Base-by-base conservation (phyloP, 2,888 invertebrate genomes). In the Phymatocera aterrima region DNA sequence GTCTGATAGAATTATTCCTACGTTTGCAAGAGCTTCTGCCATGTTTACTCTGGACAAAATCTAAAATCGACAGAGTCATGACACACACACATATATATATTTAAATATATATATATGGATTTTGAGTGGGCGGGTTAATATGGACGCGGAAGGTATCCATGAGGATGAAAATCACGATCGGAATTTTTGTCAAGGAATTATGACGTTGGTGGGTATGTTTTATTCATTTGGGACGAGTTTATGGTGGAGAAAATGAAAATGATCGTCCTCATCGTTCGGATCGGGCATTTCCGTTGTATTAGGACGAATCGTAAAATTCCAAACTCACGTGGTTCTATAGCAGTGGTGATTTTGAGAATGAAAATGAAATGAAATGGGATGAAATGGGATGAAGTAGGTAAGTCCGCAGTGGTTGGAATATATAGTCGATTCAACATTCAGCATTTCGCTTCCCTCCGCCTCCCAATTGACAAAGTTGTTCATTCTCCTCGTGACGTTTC, bases 1-100 rank as follows among this genome's bases (percentile, higher is more conserved):
- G 48, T 72, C 48, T 72, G 72, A 72, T 72, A 51, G 34, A 72
- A 72, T 72, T 72, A 72, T 51, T 51, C 51, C 72, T 48, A 48
- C 48, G 51, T 72, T 72, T 72, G 72, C 72, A 72, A 72, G 51
- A 51, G 72, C 31, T 34, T 72, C 51, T 57, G 4, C 60, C 3
- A 2, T 61, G 72, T 72, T 72, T 72, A 72, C 28, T 48, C 72
- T 72, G 72, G 51, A 18, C n/a, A 12, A 72, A 72, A 37, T 72
- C 51, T 72, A 51, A 48, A 72, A 34, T 72, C 72, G 48, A 72
- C 51, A 51, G 8, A 37, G 37, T 64, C 34, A 64, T 6, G 8
- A 18, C 37, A 37, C 37, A 37, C 24, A 34, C 34, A 10, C 12
- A 2, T 10, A 1, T 28, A 21, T 28, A 15, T 8, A 24, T 57